Evolutionary conservation across 2,888 invertebrate species (phyloP).

Genomic region (Tetanocera ferruginea): DNA sequence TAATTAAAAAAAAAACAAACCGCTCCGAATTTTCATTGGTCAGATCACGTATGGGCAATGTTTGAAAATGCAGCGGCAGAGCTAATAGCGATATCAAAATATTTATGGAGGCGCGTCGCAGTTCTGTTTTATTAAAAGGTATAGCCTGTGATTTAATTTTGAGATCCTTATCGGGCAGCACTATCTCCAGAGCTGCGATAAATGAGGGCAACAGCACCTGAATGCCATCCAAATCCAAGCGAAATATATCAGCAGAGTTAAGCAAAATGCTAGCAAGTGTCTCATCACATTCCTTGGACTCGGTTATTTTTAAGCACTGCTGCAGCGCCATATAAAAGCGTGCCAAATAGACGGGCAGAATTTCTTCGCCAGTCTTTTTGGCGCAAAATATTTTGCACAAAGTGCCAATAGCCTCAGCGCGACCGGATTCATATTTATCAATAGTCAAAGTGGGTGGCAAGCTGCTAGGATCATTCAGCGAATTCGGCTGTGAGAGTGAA

Average conservation of each 20-base stretch:
- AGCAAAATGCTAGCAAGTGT: conserved; percentile 89
- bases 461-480: conserved; percentile 77
- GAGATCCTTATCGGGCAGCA: conserved; percentile 88
- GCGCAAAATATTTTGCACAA: conserved; percentile 96
- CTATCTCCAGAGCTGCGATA: conserved; percentile 89
- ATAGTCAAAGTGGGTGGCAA: conserved; percentile 80
- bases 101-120: conserved; percentile 93
- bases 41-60: conserved; percentile 80
- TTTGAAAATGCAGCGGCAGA: conserved; percentile 92
- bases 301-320: conserved; percentile 83
- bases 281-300: conserved; percentile 79
- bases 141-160: conserved; percentile 79
- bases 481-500: conserved; percentile 76
- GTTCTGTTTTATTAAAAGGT: conserved; percentile 77
- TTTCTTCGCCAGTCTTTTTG: conserved; percentile 89
- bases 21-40: conserved; percentile 73
- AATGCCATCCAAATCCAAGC: conserved; percentile 92
- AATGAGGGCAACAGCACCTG: conserved; percentile 91
- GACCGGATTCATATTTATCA: conserved; percentile 85
- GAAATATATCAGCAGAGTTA: conserved; percentile 89
- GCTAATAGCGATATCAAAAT: conserved; percentile 91
- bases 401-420: conserved; percentile 95
- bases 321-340: conserved; percentile 93
- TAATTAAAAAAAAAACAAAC: conserved; percentile 54
- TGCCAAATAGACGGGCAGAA: conserved; percentile 92